Evolutionary conservation across 2,888 invertebrate species (phyloP).

Genomic region (Conops quadrifasciatus): DNA sequence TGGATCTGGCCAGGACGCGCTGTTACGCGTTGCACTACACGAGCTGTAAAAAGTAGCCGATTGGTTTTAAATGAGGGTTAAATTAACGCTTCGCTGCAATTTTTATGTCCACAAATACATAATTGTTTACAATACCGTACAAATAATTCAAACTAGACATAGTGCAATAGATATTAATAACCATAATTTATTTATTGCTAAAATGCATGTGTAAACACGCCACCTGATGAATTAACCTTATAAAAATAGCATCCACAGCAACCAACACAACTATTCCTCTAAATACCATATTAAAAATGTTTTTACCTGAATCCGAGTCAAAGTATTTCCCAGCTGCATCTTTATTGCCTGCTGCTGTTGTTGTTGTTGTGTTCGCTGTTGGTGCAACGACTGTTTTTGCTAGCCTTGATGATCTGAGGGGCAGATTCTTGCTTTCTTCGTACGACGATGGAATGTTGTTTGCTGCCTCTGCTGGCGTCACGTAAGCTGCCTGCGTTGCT

Average conservation of each 20-base stretch:
- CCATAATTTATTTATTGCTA: too few species aligned
- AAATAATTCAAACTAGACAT: too few species aligned
- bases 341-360: neutral
- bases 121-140: too few species aligned
- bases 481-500: neutral
- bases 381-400: conserved; percentile 10
- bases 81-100: neutral
- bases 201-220: too few species aligned
- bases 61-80: too few species aligned
- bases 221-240: neutral
- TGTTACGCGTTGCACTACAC: conserved; percentile 22
- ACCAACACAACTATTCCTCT: neutral
- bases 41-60: conserved; percentile 6
- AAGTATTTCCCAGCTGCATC: conserved; percentile 13
- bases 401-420: conserved; percentile 11
- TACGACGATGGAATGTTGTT: conserved; percentile 29
- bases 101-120: too few species aligned
- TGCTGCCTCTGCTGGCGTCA: conserved; percentile 14
- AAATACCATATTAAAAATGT: neutral
- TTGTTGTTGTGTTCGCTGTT: neutral
- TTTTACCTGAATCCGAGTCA: conserved; percentile 30
- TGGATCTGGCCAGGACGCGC: conserved; percentile 30
- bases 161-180: too few species aligned
- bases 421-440: conserved; percentile 22
- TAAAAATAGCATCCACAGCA: conserved; percentile 21